These are phyloP conservation scores for Ibycter americanus DNA, from an alignment of 2,797 vertebrate species.

Conservation along the genomic window DNA sequence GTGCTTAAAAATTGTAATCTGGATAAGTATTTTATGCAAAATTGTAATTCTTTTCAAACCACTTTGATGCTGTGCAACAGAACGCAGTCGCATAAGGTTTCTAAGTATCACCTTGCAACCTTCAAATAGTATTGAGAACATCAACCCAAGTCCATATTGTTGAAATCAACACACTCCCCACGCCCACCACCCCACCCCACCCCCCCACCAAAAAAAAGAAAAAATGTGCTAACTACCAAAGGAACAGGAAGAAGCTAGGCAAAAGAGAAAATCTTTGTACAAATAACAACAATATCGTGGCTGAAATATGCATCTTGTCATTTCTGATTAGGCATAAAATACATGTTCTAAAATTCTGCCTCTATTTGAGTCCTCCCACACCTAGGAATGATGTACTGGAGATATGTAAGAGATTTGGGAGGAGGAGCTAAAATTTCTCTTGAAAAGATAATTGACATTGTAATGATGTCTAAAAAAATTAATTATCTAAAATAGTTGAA, in stretches of 20 bases:
- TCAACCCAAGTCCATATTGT: neutral
- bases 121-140: neutral
- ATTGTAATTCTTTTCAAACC: neutral
- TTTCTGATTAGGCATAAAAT: neutral
- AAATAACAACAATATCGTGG: fast-evolving
- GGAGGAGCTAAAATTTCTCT: neutral
- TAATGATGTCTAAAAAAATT: neutral
- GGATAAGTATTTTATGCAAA: neutral
- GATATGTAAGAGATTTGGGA: neutral
- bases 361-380: neutral
- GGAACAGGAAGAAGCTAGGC: neutral
- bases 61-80: neutral
- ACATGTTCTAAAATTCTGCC: neutral
- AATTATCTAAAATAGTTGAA: neutral
- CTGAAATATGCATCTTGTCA: neutral
- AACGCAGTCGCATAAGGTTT: neutral
- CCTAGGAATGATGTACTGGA: neutral
- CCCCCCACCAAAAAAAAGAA: too few species aligned
- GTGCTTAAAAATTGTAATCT: neutral
- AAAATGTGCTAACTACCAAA: neutral
- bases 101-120: neutral
- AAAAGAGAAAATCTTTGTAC: neutral
- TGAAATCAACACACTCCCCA: neutral
- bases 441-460: neutral
- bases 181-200: fast-evolving